Evolutionary conservation across 2,113 vertebrate genomes (phyloP), one percentile per base, ranked within the genome.

Genomic region (Opisthocomus hoazin): DNA sequence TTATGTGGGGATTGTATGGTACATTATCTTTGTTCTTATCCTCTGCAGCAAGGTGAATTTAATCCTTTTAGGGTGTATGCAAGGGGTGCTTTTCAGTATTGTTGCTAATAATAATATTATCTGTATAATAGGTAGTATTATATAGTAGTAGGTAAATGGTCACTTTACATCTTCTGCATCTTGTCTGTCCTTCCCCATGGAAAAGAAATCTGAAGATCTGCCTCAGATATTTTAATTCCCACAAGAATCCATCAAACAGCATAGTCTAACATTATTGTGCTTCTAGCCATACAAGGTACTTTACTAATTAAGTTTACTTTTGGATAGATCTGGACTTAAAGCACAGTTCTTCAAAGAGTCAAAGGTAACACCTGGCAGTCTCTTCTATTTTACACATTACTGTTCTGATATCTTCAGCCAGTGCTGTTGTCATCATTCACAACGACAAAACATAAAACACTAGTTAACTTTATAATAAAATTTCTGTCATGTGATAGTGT

Each of bases 41-140:
- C 50, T 93, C 63, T 88, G 85, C 85, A 85, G 53, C 61, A 91
- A 96, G 74, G 74, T 93, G 53, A 89, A 85, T 92, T 89, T 82
- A 93, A 82, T 89, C 54, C 20, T 84, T 92, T 92, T 57, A 93
- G 26, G 13, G 10, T 73, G 22, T 57, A 83, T 79, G 39, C 20
- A 92, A 63, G 48, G 21, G 12, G 65, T 51, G 65, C 2, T 76
- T 84, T 93, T 91, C 54, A 10, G 87, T 89, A 73, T 83, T 73
- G 5, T 76, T 95, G 43, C 37, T 79, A 71, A 53, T 76, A 89
- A 58, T 66, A 71, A 45, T 21, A 6, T 13, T 68, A 11, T 50
- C 54, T 95, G 3, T 30, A n/a, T n/a, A n/a, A n/a, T n/a, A n/a
- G n/a, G n/a, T n/a, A n/a, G n/a, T n/a, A n/a, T n/a, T n/a, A n/a